phyloP scores from a whole-genome alignment of 2,888 invertebrate genomes.

The Blastobasis lacticolella region DNA sequence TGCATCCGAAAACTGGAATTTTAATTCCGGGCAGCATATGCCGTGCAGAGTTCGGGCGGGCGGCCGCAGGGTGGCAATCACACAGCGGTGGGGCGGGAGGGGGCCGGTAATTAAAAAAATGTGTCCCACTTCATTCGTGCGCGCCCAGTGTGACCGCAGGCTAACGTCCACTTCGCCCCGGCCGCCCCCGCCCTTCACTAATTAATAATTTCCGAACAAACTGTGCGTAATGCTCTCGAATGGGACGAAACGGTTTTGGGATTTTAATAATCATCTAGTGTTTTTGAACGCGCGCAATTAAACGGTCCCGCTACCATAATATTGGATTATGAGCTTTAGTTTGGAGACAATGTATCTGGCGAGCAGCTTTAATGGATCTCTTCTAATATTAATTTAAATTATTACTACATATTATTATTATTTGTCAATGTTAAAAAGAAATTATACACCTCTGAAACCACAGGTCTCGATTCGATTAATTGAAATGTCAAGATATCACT shows the following conservation, averaged over 20 bases:
- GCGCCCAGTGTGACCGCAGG: slow-evolving; percentile 42
- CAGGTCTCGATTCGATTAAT: too few species aligned
- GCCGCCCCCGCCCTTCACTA: slow-evolving; percentile 38
- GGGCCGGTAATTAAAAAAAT: slow-evolving; percentile 66
- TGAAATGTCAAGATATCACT: too few species aligned
- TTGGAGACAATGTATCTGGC: slow-evolving; percentile 1
- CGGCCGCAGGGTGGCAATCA: slow-evolving; percentile 17
- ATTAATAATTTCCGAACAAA: slow-evolving; percentile 50
- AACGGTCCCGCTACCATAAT: slow-evolving; percentile 9
- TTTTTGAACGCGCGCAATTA: slow-evolving; percentile 16
- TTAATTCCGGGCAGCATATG: slow-evolving; percentile 66
- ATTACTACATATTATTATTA: too few species aligned
- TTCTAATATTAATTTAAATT: too few species aligned
- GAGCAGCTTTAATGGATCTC: too few species aligned
- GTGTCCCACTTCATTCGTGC: slow-evolving; percentile 66
- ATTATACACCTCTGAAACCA: too few species aligned
- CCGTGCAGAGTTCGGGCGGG: slow-evolving; percentile 24
- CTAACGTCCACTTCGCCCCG: slow-evolving; percentile 11
- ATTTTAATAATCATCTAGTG: slow-evolving; percentile 52
- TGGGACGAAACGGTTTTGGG: slow-evolving; percentile 38
- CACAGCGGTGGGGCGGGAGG: slow-evolving; percentile 14
- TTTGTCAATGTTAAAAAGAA: too few species aligned
- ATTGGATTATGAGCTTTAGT: slow-evolving; percentile 12
- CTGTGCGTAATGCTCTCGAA: slow-evolving; percentile 11
- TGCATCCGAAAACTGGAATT: slow-evolving; percentile 62